These are phyloP conservation scores for Drosophila melanogaster DNA, from an alignment of 1,140 invertebrate genomes.

Conservation along the genomic window DNA sequence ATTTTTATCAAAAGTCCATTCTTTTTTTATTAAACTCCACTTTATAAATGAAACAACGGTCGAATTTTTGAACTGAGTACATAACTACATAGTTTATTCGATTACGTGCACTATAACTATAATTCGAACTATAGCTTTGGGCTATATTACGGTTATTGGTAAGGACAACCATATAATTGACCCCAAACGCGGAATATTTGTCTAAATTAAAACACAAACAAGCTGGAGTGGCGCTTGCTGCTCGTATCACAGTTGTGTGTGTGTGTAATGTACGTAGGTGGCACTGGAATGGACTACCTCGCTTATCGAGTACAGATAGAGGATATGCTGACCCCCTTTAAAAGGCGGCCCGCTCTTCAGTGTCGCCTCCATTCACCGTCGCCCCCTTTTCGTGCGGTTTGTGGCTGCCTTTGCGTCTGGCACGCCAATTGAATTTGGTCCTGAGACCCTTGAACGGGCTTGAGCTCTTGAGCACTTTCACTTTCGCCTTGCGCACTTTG, in stretches of 20 bases:
- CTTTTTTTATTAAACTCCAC: background rate
- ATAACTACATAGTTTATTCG: slow-evolving; percentile 42
- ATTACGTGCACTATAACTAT: slow-evolving; percentile 19
- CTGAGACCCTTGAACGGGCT: slow-evolving; percentile 60
- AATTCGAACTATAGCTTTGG: slow-evolving; percentile 18
- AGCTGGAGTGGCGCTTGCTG: slow-evolving; percentile 55
- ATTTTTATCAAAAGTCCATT: background rate
- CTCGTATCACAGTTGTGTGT: slow-evolving; percentile 76
- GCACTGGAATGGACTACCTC: slow-evolving; percentile 44
- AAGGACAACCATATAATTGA: slow-evolving; percentile 28
- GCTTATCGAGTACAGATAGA: background rate
- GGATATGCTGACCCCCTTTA: slow-evolving; percentile 13
- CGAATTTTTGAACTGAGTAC: slow-evolving; percentile 5
- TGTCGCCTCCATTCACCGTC: slow-evolving; percentile 4
- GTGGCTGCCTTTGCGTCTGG: slow-evolving; percentile 58
- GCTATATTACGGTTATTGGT: slow-evolving; percentile 2
- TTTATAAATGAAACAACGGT: slow-evolving; percentile 6
- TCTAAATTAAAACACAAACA: slow-evolving; percentile 42
- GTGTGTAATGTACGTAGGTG: slow-evolving; percentile 43
- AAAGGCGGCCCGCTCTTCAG: slow-evolving; percentile 46
- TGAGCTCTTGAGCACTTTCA: slow-evolving; percentile 57
- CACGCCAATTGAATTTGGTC: slow-evolving; percentile 76
- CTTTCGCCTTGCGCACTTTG: slow-evolving; percentile 69
- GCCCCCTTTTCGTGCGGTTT: slow-evolving; percentile 24
- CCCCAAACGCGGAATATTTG: slow-evolving; percentile 40